phyloP scores from a whole-genome alignment of 1,140 invertebrate species.

The Drosophila truncata region DNA sequence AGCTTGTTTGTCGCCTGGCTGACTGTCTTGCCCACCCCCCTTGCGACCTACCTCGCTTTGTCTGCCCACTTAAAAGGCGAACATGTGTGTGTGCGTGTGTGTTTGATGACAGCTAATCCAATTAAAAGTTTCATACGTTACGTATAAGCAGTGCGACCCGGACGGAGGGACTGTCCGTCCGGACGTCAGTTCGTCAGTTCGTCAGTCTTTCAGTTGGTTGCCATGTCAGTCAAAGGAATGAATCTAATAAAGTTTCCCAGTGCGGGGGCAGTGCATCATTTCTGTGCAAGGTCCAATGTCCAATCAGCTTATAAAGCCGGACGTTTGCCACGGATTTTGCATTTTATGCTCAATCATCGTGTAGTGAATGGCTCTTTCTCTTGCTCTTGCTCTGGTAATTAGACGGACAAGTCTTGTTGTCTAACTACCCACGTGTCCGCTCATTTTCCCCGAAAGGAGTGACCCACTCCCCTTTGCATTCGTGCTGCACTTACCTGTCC shows the following conservation, averaged over 20 bases:
- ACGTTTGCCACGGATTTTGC: constrained; percentile 35
- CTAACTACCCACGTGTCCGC: constrained; percentile 18
- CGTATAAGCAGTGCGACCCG: constrained; percentile 59
- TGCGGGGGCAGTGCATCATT: constrained; percentile 27
- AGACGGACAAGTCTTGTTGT: not conserved
- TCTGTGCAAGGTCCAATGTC: constrained; percentile 1
- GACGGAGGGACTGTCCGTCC: constrained; percentile 28
- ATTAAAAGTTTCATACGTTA: constrained; percentile 84
- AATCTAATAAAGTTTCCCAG: constrained; percentile 75
- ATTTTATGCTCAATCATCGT: constrained; percentile 43
- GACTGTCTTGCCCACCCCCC: constrained; percentile 27
- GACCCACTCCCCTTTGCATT: not conserved
- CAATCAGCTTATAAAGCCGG: constrained; percentile 16
- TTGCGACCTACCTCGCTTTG: constrained; percentile 5
- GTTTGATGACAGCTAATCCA: constrained; percentile 84
- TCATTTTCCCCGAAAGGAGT: not conserved
- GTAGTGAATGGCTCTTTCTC: not conserved
- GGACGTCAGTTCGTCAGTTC: not conserved
- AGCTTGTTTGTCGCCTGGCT: constrained; percentile 77
- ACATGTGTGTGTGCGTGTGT: constrained; percentile 39
- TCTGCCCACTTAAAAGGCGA: constrained; percentile 42
- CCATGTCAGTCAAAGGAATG: constrained; percentile 72
- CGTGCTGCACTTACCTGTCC: constrained; percentile 85
- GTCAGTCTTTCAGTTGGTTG: constrained; percentile 13
- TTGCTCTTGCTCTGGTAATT: constrained; percentile 14